Percentiles rank a stretch among this genome's conserved stretches.
These are phyloP conservation scores for Bradypodion pumilum DNA, from an alignment of 2,797 vertebrate genomes.

Conservation along the genomic window DNA sequence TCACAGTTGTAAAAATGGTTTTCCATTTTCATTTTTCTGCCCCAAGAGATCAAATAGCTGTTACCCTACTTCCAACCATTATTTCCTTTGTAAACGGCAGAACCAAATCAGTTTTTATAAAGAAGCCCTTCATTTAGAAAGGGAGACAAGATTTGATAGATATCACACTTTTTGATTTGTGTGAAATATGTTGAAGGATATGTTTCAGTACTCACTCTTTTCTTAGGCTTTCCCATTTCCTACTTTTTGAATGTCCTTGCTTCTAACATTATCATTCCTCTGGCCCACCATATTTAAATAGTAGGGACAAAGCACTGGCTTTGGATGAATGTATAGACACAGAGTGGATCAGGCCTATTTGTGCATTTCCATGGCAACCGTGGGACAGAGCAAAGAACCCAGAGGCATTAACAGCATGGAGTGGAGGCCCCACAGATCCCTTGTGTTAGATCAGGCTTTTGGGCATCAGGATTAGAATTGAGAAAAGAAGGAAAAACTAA, in stretches of 20 bases:
- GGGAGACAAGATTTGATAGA: not conserved
- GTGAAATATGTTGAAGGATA: not conserved
- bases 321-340: too few species aligned
- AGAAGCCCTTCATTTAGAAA: not conserved
- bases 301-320: too few species aligned
- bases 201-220: not conserved
- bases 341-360: too few species aligned
- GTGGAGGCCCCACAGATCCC: too few species aligned
- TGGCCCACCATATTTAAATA: not conserved
- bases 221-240: not conserved
- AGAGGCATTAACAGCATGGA: too few species aligned
- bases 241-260: not conserved
- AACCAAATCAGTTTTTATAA: not conserved
- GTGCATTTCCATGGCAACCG: too few species aligned
- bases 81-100: not conserved
- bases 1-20: not conserved
- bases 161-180: too few species aligned
- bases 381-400: too few species aligned
- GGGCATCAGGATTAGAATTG: too few species aligned
- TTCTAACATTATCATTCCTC: not conserved
- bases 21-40: conserved; percentile 29
- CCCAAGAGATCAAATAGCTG: not conserved
- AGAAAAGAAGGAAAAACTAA: too few species aligned
- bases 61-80: not conserved
- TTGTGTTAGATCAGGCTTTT: too few species aligned